A percentile compares a stretch with the other conserved stretches of the same genome.
phyloP scores from a whole-genome alignment of 2,113 vertebrate genomes.

The Jaculus jaculus region DNA sequence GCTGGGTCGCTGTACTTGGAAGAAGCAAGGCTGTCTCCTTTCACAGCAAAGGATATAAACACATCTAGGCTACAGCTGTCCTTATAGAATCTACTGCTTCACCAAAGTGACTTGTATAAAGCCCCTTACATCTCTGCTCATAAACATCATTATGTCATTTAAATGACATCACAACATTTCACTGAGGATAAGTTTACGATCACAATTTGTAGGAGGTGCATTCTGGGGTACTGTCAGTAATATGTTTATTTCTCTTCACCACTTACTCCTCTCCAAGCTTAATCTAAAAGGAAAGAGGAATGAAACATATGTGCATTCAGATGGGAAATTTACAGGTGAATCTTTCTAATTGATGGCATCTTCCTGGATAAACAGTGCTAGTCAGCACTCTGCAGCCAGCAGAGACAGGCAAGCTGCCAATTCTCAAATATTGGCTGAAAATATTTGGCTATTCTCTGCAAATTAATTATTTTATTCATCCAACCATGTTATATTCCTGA shows the following conservation, averaged over 20 bases:
- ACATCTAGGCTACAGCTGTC: not conserved
- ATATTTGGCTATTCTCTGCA: conserved; percentile 54
- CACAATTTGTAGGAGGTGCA: not conserved
- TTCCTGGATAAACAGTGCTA: not conserved
- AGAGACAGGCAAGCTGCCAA: conserved; percentile 23
- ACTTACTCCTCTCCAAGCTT: not conserved
- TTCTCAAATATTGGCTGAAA: conserved; percentile 52
- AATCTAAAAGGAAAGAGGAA: not conserved
- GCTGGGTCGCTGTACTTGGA: no score
- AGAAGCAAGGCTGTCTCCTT: no score
- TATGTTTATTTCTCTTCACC: not conserved
- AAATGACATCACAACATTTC: not conserved
- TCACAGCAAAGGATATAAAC: no score
- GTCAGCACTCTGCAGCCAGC: not conserved
- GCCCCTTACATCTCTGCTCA: not conserved
- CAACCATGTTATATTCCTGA: conserved; percentile 16
- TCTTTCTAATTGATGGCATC: not conserved
- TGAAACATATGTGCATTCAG: not conserved
- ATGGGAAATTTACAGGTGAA: not conserved
- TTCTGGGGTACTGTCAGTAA: not conserved
- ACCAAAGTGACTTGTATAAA: not conserved
- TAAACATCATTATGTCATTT: not conserved
- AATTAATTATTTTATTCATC: conserved; percentile 70
- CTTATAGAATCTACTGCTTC: not conserved
- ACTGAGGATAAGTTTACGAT: no score